Conservation (phyloP, 2,113 vertebrate genomes). For the Probosciger aterrimus region DNA sequence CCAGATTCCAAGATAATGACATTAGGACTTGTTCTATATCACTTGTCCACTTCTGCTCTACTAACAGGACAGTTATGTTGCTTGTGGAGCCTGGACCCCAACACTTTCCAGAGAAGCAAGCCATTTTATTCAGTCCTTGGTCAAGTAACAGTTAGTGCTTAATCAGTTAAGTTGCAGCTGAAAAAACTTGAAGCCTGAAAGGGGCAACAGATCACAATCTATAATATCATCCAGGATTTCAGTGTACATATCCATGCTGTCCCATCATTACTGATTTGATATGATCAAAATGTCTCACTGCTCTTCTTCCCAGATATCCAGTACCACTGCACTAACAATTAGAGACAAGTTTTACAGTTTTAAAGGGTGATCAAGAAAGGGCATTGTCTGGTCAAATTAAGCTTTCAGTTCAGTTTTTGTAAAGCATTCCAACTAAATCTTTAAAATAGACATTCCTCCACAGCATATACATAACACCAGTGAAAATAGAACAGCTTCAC, state of each 20-base stretch:
- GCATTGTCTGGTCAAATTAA: slow-evolving; percentile 35
- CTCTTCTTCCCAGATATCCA: background rate
- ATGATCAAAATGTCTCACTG: background rate
- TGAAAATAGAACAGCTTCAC: background rate
- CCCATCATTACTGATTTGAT: background rate
- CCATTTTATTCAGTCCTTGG: background rate
- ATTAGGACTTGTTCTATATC: background rate
- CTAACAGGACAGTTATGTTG: background rate
- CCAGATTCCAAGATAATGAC: background rate
- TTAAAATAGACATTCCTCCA: background rate
- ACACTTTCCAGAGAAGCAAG: background rate
- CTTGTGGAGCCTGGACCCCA: background rate
- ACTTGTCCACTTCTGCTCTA: background rate
- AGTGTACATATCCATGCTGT: background rate
- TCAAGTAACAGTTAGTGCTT: background rate
- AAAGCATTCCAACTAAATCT: background rate
- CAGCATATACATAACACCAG: background rate
- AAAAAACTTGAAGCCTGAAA: background rate
- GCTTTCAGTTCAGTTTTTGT: background rate
- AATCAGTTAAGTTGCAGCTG: background rate
- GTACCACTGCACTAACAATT: background rate
- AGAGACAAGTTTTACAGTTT: background rate
- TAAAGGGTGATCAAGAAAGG: background rate
- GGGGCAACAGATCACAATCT: background rate
- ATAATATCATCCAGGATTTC: background rate